Base-by-base conservation (phyloP, 1,140 invertebrate species). In the Macrobrachium rosenbergii region DNA sequence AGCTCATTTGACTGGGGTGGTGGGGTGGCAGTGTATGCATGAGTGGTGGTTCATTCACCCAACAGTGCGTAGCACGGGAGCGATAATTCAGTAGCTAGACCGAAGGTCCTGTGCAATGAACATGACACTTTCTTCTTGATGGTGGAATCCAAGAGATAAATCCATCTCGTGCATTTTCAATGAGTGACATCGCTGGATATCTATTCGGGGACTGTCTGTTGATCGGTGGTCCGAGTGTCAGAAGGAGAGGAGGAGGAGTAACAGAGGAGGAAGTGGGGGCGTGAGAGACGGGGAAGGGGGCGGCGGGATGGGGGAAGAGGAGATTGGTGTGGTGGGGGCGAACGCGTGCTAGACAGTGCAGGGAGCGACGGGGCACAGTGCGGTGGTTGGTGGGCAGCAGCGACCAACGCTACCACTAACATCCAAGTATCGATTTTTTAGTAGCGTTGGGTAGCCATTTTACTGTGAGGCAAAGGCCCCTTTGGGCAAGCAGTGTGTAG, bases 21-120 rank as follows among this genome's bases (percentile, higher is more conserved):
- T 76, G 73, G 23, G 21, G 28, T 52, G 21, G 21, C 73, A 37
- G 21, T 76, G 21, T 76, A 76, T 76, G 73, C 73, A 28, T 76
- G 28, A 76, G 21, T 76, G 73, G 28, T 43, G 21, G 73, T 76
- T 76, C 73, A 76, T 76, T 76, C 73, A 76, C 73, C 73, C 73
- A 76, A 19, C 73, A 76, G 73, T 76, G 19, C 43, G 73, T 43
- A 76, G 43, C 45, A 69, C 64, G 64, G n/a, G 0, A 28, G 28
- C n/a, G 64, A 28, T 19, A 69, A 21, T n/a, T 69, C n/a, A 69
- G 64, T n/a, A 69, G 28, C 10, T n/a, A 69, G 19, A 21, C 28
- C 3, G 28, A 37, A 37, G 28, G 28, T 1, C 28, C 28, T 3
- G 1, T 37, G n/a, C n/a, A n/a, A n/a, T n/a, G n/a, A n/a, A 37